Conservation (phyloP, 2,113 vertebrate species). For the Stercorarius parasiticus region DNA sequence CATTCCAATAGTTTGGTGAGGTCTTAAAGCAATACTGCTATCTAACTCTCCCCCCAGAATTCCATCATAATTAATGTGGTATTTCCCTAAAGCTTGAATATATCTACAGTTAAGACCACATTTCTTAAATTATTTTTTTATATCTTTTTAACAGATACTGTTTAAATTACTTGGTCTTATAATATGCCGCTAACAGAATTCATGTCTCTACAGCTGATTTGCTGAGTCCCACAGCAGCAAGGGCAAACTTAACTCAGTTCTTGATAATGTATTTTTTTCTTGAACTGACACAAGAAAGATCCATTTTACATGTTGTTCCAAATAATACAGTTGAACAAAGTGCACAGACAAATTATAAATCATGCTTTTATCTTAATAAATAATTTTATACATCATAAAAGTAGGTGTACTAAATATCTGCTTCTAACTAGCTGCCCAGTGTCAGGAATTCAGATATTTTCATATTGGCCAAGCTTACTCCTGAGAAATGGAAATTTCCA, state of each 20-base stretch:
- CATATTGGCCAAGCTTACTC: neutral
- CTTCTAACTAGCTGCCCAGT: neutral
- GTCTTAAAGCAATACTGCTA: neutral
- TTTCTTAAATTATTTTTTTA: neutral
- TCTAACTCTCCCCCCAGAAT: neutral
- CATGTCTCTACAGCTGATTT: neutral
- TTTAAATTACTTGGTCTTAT: neutral
- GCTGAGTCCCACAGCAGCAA: neutral
- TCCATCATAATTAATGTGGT: neutral
- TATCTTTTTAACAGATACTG: neutral
- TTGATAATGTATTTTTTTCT: neutral
- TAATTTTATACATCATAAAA: neutral
- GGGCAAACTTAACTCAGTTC: neutral
- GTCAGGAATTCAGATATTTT: constrained; percentile 6
- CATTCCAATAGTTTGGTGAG: neutral
- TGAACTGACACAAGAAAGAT: neutral
- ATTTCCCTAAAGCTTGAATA: neutral
- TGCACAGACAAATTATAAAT: neutral
- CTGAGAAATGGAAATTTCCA: neutral
- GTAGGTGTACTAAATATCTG: neutral
- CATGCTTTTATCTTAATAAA: constrained; percentile 12
- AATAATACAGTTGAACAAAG: neutral
- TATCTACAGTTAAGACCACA: neutral
- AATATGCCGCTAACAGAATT: neutral
- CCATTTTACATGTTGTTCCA: neutral